A percentile compares a stretch with the other conserved stretches of the same genome.
Conservation (phyloP, 2,797 vertebrate genomes). For the Pangasius sanitwongsei region DNA sequence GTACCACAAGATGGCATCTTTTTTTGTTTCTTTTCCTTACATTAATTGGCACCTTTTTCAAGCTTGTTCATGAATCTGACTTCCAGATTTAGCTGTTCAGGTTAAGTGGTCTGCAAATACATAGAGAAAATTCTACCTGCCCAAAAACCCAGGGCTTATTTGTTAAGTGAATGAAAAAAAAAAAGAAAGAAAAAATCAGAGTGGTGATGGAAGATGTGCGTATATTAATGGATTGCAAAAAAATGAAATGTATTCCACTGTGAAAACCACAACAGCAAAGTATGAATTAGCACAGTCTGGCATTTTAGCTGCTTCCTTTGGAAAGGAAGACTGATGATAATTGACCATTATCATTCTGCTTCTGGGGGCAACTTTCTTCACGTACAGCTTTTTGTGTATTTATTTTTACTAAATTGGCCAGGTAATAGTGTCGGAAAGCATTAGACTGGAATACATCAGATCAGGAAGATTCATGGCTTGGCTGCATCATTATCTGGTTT, state of each 20-base stretch:
- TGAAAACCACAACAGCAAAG: slow-evolving; percentile 14
- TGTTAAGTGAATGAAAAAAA: not conserved
- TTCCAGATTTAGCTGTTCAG: slow-evolving; percentile 27
- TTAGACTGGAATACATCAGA: slow-evolving; percentile 6
- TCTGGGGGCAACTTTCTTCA: slow-evolving; percentile 18
- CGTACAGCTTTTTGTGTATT: slow-evolving; percentile 19
- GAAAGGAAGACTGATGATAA: slow-evolving; percentile 38
- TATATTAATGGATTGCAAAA: not conserved
- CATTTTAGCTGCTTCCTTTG: not conserved
- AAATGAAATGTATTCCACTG: slow-evolving; percentile 18
- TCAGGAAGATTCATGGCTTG: not conserved
- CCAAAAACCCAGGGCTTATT: slow-evolving; percentile 27
- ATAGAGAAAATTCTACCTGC: slow-evolving; percentile 9
- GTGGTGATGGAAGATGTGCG: not conserved
- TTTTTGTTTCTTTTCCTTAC: slow-evolving; percentile 22
- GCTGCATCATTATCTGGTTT: not conserved
- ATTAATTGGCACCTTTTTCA: slow-evolving; percentile 37
- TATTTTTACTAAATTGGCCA: slow-evolving; percentile 18
- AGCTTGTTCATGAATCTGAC: slow-evolving; percentile 32
- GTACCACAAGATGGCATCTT: slow-evolving; percentile 46
- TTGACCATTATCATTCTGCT: slow-evolving; percentile 29
- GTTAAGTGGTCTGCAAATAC: slow-evolving; percentile 1
- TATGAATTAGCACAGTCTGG: slow-evolving; percentile 16
- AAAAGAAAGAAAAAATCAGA: not conserved
- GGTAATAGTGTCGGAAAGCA: slow-evolving; percentile 16